Conservation (phyloP, 1,140 invertebrate genomes). For the Drosophila kohkoa region DNA sequence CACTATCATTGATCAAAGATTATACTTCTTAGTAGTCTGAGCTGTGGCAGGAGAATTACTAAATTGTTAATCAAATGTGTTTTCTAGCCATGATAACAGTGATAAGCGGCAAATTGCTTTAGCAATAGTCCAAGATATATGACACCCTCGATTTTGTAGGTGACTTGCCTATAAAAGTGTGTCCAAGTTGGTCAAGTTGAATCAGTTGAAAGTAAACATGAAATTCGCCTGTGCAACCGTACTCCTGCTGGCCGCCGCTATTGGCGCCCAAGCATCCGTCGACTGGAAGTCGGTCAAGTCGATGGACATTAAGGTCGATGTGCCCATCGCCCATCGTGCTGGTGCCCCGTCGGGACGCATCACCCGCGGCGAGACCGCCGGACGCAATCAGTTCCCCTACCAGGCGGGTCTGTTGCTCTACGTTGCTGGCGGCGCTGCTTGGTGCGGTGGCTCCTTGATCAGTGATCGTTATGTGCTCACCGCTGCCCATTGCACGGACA, state of each 20-base stretch:
- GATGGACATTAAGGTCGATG: slow-evolving; percentile 31
- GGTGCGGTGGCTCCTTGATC: slow-evolving; percentile 88
- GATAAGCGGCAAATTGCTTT: slow-evolving; percentile 10
- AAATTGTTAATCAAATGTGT: slow-evolving; percentile 32
- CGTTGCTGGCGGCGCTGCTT: slow-evolving; percentile 64
- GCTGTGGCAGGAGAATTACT: background rate
- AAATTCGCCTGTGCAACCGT: slow-evolving; percentile 35
- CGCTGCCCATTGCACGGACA: slow-evolving; percentile 87
- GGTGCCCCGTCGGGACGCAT: slow-evolving; percentile 59
- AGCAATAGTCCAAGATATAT: slow-evolving; percentile 29
- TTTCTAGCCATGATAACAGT: background rate
- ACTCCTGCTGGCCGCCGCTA: slow-evolving; percentile 17
- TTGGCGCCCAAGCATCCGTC: slow-evolving; percentile 29
- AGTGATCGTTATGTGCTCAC: slow-evolving; percentile 86
- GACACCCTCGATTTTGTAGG: background rate
- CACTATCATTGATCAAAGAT: background rate
- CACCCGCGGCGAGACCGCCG: slow-evolving; percentile 66
- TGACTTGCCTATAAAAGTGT: slow-evolving; percentile 35
- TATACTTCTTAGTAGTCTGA: background rate
- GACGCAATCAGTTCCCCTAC: slow-evolving; percentile 85
- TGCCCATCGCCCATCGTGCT: slow-evolving; percentile 18
- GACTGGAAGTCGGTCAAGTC: slow-evolving; percentile 39
- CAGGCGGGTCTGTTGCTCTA: slow-evolving; percentile 85
- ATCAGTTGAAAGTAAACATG: slow-evolving; percentile 38
- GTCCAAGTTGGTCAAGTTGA: slow-evolving; percentile 6